phyloP scores from a whole-genome alignment of 2,797 vertebrate species.

The Pseudochaenichthys georgianus region DNA sequence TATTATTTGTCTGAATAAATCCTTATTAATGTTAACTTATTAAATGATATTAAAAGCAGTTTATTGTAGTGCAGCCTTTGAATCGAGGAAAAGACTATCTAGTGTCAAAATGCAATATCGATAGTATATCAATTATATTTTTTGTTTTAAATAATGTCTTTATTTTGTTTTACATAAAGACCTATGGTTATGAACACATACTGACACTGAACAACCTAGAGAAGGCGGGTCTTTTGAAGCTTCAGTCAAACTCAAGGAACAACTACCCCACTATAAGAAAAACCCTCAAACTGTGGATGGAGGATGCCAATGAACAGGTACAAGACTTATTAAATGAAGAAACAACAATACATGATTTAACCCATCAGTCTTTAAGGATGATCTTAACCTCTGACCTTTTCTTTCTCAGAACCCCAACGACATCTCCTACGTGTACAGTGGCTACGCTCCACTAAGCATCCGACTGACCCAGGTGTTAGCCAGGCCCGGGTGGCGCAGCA shows the following conservation, averaged over 20 bases:
- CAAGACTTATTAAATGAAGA: too few species aligned
- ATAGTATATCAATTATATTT: too few species aligned
- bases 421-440: slow-evolving; percentile 98
- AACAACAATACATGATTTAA: background rate
- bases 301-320: slow-evolving; percentile 97
- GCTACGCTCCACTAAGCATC: slow-evolving; percentile 95
- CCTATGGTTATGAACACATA: slow-evolving; percentile 96
- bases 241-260: slow-evolving; percentile 90
- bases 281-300: slow-evolving; percentile 98
- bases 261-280: slow-evolving; percentile 97
- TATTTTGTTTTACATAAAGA: slow-evolving; percentile 79
- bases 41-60: too few species aligned
- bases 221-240: slow-evolving; percentile 92
- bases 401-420: slow-evolving; percentile 93
- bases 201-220: slow-evolving; percentile 95
- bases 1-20: too few species aligned
- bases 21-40: too few species aligned
- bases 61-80: too few species aligned
- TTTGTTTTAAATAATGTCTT: background rate
- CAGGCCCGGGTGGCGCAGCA: slow-evolving; percentile 96
- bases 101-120: too few species aligned
- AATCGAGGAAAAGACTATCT: background rate
- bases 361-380: background rate
- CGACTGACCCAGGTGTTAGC: slow-evolving; percentile 94
- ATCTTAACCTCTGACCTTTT: background rate